These are phyloP conservation scores for Bujurquina vittata DNA, from an alignment of 2,113 vertebrate genomes.

Conservation along the genomic window DNA sequence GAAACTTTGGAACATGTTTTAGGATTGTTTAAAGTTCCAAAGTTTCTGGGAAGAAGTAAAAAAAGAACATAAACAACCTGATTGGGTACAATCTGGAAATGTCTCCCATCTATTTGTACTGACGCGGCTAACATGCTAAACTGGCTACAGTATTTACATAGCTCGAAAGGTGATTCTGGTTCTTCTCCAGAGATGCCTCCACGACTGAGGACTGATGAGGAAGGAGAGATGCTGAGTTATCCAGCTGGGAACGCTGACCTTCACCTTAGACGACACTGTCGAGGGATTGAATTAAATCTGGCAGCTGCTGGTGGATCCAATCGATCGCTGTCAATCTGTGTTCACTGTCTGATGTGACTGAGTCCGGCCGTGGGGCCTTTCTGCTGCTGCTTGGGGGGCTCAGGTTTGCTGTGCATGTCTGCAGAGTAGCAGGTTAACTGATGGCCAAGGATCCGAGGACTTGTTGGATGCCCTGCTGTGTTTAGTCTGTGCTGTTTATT, in stretches of 20 bases:
- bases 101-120: neutral
- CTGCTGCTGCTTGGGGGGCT: neutral
- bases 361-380: neutral
- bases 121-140: neutral
- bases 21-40: neutral
- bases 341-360: neutral
- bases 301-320: neutral
- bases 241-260: neutral
- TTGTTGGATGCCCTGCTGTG: neutral
- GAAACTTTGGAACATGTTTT: no score
- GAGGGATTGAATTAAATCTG: neutral
- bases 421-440: neutral
- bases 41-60: neutral
- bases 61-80: neutral
- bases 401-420: neutral
- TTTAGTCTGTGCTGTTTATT: neutral
- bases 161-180: neutral
- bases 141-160: neutral
- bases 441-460: neutral
- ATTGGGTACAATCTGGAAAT: neutral
- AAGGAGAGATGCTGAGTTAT: neutral
- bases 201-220: neutral
- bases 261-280: neutral
- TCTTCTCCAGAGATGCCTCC: neutral
- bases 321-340: neutral